Evolutionary conservation across 2,888 invertebrate species (phyloP), one percentile per base, ranked within the genome.

Genomic region (Diarsia dahlii): DNA sequence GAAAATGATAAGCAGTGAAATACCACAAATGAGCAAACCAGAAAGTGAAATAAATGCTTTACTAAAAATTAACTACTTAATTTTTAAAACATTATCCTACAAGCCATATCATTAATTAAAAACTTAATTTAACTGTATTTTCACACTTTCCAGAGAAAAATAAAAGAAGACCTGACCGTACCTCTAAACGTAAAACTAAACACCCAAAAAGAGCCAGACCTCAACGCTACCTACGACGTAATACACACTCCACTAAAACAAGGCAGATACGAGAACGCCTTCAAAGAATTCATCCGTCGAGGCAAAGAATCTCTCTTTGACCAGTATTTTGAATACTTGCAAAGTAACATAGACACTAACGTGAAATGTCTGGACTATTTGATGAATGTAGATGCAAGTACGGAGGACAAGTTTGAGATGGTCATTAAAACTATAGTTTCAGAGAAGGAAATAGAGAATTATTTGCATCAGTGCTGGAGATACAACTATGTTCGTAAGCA

Each of bases 281-380:
- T 95, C 74, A 95, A 92, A 66, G 95, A 95, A 74, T 96, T 95
- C 80, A 91, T 96, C 0, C 90, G 95, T 12, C 88, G 94, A 76
- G 95, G 95, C 15, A 96, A 95, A 79, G 96, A 96, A 64, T 89
- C 89, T 73, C 79, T 96, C 0, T 96, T 96, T 68, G 96, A 96
- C 58, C 84, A 94, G 48, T 94, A 93, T 73, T 93, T 92, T 58
- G 82, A 82, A 3, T 78, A 87, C 15, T 78, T 95, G 18, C 87
- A 91, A 84, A 63, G 74, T 0, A 90, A 93, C 65, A 62, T 78
- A 8, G 81, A 90, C 3, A 81, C 79, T 3, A 91, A 94, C 68
- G 87, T 84, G 18, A 92, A 95, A 39, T 85, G 86, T 8, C 82
- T 95, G 50, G 91, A 95, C 54, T 95, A 94, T 74, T 82, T 96